A percentile compares a stretch with the other conserved stretches of the same genome.
Evolutionary conservation across 2,797 vertebrate genomes (phyloP).

Genomic region (Chaenodraco wilsoni): DNA sequence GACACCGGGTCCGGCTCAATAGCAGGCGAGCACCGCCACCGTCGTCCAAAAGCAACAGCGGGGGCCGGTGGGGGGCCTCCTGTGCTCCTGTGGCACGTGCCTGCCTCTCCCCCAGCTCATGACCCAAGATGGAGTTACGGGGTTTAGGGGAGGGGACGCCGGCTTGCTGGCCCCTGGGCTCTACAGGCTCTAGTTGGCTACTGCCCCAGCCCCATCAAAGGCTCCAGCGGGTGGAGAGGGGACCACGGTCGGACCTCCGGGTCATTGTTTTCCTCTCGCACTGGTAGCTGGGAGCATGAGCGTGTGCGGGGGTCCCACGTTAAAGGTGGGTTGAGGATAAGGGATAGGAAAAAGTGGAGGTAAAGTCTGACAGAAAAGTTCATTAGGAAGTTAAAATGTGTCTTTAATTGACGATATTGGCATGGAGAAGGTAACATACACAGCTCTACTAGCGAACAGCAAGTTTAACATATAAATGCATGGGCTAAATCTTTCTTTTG

Average conservation of each 20-base stretch:
- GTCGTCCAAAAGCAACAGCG: conserved; percentile 74
- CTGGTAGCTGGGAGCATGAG: conserved; percentile 39
- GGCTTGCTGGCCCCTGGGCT: conserved; percentile 35
- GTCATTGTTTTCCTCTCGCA: conserved; percentile 61
- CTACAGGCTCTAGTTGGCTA: conserved; percentile 30
- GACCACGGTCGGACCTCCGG: conserved; percentile 37
- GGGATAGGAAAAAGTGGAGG: conserved; percentile 1
- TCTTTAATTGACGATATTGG: not conserved
- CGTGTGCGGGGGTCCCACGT: conserved; percentile 49
- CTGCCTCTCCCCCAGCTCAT: conserved; percentile 66
- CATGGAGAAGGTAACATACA: not conserved
- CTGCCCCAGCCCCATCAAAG: conserved; percentile 51
- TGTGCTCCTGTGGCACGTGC: conserved; percentile 73
- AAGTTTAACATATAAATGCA: not conserved
- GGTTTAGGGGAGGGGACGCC: conserved; percentile 43
- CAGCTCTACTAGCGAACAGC: not conserved
- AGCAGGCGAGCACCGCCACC: conserved; percentile 27
- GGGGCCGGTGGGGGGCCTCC: conserved; percentile 42
- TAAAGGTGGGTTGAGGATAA: conserved; percentile 33
- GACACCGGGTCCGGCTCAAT: conserved; percentile 52
- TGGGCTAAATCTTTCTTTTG: not conserved
- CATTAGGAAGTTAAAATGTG: not conserved
- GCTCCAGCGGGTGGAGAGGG: conserved; percentile 39
- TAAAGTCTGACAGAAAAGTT: not conserved
- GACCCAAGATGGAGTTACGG: conserved; percentile 67